Evolutionary conservation across 2,888 invertebrate species (phyloP), one percentile per base, ranked within the genome.

Genomic region (Heliconius aoede): DNA sequence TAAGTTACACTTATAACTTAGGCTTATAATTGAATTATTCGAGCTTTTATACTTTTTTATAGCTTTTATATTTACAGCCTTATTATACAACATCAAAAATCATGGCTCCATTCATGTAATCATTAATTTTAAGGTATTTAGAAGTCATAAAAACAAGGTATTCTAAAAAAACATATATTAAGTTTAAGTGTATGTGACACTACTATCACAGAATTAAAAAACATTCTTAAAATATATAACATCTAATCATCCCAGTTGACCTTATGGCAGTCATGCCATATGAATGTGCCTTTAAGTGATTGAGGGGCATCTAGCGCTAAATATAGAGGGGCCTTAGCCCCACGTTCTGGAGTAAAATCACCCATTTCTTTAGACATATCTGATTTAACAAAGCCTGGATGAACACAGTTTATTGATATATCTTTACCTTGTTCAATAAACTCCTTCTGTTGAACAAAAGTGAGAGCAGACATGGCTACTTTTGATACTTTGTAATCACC

Each of bases 311-410:
- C 93, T 75, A 94, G 81, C 13, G 93, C 93, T 80, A 94, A 83
- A 82, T 91, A 93, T 18, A 94, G 83, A 9, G 94, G 94, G 40
- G 93, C 93, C 69, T 85, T 85, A 1, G 94, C 93, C 13, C 94
- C 94, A 80, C 94, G 85, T 81, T 93, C 93, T 0, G 94, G 91
- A 51, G 89, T 88, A 80, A 94, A 93, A 79, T 94, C 93, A 46
- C 94, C 94, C 92, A 93, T 91, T 46, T 91, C 93, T 85, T 93
- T 93, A 24, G 94, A 94, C 94, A 94, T 93, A 81, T 93, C 94
- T 81, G 93, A 93, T 87, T 91, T 94, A 72, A 94, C 91, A 88
- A 94, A 94, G 79, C 94, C 94, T 60, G 94, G 94, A 83, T 94
- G 94, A 75, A 94, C 93, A 91, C 94, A 94, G 82, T 94, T 94